Base-by-base conservation (phyloP, 2,888 invertebrate species). In the Mesochorus sp. region DNA sequence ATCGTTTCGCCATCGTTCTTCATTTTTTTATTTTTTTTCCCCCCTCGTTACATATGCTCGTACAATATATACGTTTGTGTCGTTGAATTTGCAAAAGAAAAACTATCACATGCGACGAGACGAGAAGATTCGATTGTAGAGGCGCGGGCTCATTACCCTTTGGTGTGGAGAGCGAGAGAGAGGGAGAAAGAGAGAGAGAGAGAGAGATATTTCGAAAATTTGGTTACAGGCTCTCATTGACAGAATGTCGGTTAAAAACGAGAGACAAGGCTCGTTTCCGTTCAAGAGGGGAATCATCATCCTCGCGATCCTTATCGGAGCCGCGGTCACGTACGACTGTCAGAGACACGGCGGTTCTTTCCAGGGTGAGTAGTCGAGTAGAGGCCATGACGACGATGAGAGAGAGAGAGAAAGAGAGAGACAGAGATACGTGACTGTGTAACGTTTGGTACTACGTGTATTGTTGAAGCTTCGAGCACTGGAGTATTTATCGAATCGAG, bases 221-320 rank as follows among this genome's bases (percentile, higher is more conserved):
- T n/a, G n/a, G n/a, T 53, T 91, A 91, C 31, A 92, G 93, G 89
- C 84, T 84, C 81, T 93, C 78, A 83, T 88, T 51, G 87, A 89
- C 71, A 92, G 92, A 87, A 92, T 93, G 92, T 90, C 91, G 64
- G 89, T 87, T 28, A 84, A 87, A 90, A 81, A 82, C 39, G 82
- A 80, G 53, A 86, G 82, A 76, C 80, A 83, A 82, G 71, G 81
- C 83, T 64, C 74, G 85, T 95, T 94, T 90, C 94, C 94, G 83
- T 95, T 94, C 94, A 92, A 94, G 84, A 93, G 93, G 87, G 93
- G 94, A 74, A 93, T 93, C 86, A 91, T 95, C 87, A 88, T 95
- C 79, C 86, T 95, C 68, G 84, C 95, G 78, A 85, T 93, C 26
- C 88, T 93, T 78, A 93, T 95, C 80, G 93, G 92, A 77, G 93